Percentiles rank a stretch among this genome's conserved stretches.
Conservation (phyloP, 2,113 vertebrate genomes). For the Sinocyclocheilus grahami region DNA sequence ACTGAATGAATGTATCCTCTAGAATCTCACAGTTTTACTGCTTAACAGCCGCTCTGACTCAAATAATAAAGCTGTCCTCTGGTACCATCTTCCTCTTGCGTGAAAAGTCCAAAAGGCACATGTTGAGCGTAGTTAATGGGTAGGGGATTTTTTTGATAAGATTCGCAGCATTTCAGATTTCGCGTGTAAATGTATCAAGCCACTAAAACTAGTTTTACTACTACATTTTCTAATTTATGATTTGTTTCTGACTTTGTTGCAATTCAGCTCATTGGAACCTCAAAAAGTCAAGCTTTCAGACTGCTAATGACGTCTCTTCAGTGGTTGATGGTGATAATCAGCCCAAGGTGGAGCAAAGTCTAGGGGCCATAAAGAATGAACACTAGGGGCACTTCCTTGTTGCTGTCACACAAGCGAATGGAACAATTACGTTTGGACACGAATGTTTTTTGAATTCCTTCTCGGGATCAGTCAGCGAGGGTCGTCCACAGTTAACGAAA, state of each 20-base stretch:
- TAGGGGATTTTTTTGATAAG: constrained; percentile 31
- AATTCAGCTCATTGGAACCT: background rate
- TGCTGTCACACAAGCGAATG: constrained; percentile 12
- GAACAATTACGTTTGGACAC: background rate
- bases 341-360: constrained; percentile 69
- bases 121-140: background rate
- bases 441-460: background rate
- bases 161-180: background rate
- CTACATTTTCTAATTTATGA: background rate
- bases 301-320: background rate
- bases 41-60: constrained; percentile 39
- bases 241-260: background rate
- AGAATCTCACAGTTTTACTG: constrained; percentile 44
- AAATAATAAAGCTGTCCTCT: constrained; percentile 18
- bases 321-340: constrained; percentile 4
- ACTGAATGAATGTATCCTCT: background rate
- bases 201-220: constrained; percentile 2
- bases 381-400: constrained; percentile 51
- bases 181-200: background rate
- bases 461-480: background rate
- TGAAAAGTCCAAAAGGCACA: constrained; percentile 51
- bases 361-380: constrained; percentile 69
- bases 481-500: background rate
- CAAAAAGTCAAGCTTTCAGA: background rate
- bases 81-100: constrained; percentile 18